Percentiles rank a stretch among this genome's conserved stretches.
Evolutionary conservation across 2,888 invertebrate genomes (phyloP).

Genomic region (Salpingus planirostris): DNA sequence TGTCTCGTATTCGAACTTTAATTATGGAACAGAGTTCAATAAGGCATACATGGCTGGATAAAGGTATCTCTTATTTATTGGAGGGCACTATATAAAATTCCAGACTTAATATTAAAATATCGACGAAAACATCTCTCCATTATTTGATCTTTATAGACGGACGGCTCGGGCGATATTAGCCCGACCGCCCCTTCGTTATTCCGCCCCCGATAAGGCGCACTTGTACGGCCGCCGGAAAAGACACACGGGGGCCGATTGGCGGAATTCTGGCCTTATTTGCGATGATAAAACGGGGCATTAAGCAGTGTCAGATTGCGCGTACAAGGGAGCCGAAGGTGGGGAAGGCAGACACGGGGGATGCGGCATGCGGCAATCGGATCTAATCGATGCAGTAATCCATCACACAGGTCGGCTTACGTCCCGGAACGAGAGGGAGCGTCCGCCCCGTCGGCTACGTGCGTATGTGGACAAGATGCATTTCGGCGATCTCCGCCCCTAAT

Average conservation of each 20-base stretch:
- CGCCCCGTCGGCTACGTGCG: slow-evolving; percentile 20
- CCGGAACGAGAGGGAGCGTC: slow-evolving; percentile 18
- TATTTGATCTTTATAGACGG: slow-evolving; percentile 28
- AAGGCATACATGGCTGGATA: slow-evolving; percentile 31
- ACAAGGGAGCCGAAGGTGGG: slow-evolving; percentile 1
- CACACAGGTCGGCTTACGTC: slow-evolving; percentile 35
- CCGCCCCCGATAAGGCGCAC: too few relatives aligned
- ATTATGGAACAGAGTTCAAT: slow-evolving; percentile 29
- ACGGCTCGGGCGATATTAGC: slow-evolving; percentile 4
- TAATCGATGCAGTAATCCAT: slow-evolving; percentile 44
- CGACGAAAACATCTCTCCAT: slow-evolving; percentile 30
- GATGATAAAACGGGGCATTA: slow-evolving; percentile 9
- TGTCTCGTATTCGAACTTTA: slow-evolving; percentile 23
- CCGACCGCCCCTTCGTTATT: too few relatives aligned
- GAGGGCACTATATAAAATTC: slow-evolving; percentile 30
- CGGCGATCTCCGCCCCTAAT: slow-evolving; percentile 18
- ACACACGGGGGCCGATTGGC: background rate
- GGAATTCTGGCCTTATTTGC: slow-evolving; percentile 6
- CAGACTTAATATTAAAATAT: slow-evolving; percentile 34
- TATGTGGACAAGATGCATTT: slow-evolving; percentile 23
- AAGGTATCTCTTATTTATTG: slow-evolving; percentile 29
- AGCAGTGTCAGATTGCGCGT: slow-evolving; percentile 4
- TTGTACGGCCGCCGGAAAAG: too few relatives aligned
- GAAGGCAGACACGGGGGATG: slow-evolving; percentile 19
- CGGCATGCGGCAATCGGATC: slow-evolving; percentile 36